Evolutionary conservation across 2,113 vertebrate genomes (phyloP).

Genomic region (Phylloscopus whistleri): DNA sequence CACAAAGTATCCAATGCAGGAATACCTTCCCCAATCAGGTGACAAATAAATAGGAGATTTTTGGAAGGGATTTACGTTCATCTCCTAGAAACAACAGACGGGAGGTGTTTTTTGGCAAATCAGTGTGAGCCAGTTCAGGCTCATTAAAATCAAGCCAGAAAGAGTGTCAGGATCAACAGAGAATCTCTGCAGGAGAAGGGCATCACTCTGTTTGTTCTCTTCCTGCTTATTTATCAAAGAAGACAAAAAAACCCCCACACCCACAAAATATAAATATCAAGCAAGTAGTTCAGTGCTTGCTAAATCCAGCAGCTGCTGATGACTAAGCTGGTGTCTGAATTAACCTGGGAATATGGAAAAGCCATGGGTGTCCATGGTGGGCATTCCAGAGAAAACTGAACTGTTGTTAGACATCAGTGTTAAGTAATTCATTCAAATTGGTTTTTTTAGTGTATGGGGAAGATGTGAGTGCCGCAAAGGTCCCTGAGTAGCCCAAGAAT

Average conservation of each 20-base stretch:
- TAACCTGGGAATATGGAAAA: not conserved
- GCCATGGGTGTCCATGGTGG: not conserved
- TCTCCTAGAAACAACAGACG: slow-evolving; percentile 2
- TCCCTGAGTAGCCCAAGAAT: not conserved
- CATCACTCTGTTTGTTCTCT: not conserved
- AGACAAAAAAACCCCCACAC: not conserved
- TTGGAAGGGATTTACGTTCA: not conserved
- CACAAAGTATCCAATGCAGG: not conserved
- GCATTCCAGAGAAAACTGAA: not conserved
- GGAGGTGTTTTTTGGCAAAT: not conserved
- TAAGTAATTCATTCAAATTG: not conserved
- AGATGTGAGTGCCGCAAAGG: not conserved
- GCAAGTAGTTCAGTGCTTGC: not conserved
- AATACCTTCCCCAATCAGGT: not conserved
- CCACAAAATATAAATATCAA: not conserved
- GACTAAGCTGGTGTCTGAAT: not conserved
- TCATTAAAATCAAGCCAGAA: slow-evolving; percentile 15
- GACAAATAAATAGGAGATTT: slow-evolving; percentile 16
- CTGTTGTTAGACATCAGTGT: not conserved
- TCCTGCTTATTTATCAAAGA: not conserved
- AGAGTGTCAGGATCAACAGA: slow-evolving; percentile 24
- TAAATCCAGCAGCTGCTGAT: not conserved
- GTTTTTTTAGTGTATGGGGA: not conserved
- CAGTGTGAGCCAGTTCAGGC: not conserved
- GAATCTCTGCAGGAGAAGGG: not conserved